Evolutionary conservation across 2,797 vertebrate species (phyloP).

Genomic region (Rhinella marina): DNA sequence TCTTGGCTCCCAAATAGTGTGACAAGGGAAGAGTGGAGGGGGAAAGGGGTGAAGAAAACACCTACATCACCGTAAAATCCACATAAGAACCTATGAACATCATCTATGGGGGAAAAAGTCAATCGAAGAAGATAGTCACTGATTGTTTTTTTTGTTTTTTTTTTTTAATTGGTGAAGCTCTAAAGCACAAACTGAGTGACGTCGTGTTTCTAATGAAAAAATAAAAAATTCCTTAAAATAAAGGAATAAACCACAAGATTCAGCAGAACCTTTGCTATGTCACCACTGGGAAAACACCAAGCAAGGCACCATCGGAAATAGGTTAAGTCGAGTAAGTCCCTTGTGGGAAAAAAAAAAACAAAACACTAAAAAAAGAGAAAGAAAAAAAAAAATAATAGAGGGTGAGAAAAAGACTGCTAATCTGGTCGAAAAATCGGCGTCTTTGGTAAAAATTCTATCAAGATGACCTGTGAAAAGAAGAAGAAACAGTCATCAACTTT

Average conservation of each 20-base stretch:
- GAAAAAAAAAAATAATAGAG: background rate
- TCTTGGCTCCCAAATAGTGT: slow-evolving; percentile 65
- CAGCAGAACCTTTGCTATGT: slow-evolving; percentile 78
- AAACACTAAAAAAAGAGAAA: slow-evolving; percentile 61
- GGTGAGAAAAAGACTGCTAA: slow-evolving; percentile 77
- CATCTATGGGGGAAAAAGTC: background rate
- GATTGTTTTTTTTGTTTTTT: background rate
- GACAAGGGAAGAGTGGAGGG: slow-evolving; percentile 15
- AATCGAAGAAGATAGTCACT: slow-evolving; percentile 54
- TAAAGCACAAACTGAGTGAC: background rate
- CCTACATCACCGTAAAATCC: background rate
- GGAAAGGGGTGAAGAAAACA: slow-evolving; percentile 46
- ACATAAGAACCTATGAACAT: background rate
- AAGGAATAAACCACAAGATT: slow-evolving; percentile 73
- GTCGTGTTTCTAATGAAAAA: slow-evolving; percentile 43
- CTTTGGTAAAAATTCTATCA: slow-evolving; percentile 99
- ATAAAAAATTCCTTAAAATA: slow-evolving; percentile 48
- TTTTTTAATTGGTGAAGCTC: slow-evolving; percentile 54
- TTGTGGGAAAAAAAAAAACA: slow-evolving; percentile 67
- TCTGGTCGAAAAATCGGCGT: slow-evolving; percentile 99
- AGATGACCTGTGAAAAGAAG: slow-evolving; percentile 87
- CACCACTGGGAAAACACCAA: slow-evolving; percentile 83
- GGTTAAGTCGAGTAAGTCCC: slow-evolving; percentile 80
- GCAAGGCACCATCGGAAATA: slow-evolving; percentile 89
- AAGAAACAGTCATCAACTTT: slow-evolving; percentile 62